A percentile compares a stretch with the other conserved stretches of the same genome.
phyloP scores from a whole-genome alignment of 2,113 vertebrate genomes.

The Condylura cristata region DNA sequence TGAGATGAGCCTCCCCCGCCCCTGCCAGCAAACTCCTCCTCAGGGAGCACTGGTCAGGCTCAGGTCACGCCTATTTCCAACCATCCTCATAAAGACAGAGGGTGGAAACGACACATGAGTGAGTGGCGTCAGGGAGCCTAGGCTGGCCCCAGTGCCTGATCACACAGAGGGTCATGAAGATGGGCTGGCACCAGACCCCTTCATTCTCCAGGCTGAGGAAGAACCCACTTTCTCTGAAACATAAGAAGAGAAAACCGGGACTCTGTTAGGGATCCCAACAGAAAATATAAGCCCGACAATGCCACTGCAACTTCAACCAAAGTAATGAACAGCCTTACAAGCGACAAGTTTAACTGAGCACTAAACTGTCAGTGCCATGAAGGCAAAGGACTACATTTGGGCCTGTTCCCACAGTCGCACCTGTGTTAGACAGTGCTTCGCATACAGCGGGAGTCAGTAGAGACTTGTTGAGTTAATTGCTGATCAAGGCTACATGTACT shows the following conservation, averaged over 20 bases:
- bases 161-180: neutral
- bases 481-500: neutral
- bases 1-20: neutral
- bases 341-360: neutral
- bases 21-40: neutral
- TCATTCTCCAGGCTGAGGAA: neutral
- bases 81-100: too few species aligned
- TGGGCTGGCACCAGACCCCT: rapidly evolving
- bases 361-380: neutral
- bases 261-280: neutral
- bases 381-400: neutral
- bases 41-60: neutral
- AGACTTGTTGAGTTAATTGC: neutral
- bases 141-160: too few species aligned
- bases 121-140: too few species aligned
- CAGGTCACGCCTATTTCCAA: too few species aligned
- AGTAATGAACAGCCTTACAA: neutral
- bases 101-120: too few species aligned
- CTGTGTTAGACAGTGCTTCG: neutral
- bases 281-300: neutral
- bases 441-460: neutral
- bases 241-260: neutral
- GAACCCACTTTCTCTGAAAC: neutral
- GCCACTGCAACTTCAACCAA: neutral
- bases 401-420: rapidly evolving